These are phyloP conservation scores for Spodoptera litura DNA, from an alignment of 1,140 invertebrate genomes.

Conservation along the genomic window DNA sequence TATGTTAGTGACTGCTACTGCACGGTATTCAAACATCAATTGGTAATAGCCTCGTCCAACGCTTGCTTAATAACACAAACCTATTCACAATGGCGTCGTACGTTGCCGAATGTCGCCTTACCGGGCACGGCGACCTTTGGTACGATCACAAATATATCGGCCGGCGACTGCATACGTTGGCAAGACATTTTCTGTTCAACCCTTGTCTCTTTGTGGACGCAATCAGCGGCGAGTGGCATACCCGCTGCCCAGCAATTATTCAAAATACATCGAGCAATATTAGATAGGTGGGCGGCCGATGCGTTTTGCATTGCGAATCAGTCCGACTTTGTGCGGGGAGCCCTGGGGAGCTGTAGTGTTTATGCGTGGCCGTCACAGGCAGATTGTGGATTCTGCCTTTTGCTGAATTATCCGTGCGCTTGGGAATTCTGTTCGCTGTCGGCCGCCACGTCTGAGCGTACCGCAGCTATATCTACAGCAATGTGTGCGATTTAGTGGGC, in stretches of 20 bases:
- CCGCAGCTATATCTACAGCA: slow-evolving; percentile 9
- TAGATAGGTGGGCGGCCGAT: slow-evolving; percentile 81
- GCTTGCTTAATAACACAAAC: slow-evolving; percentile 2
- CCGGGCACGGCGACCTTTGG: slow-evolving; percentile 1
- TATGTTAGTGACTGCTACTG: too few relatives aligned
- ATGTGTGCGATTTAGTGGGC: slow-evolving; percentile 18
- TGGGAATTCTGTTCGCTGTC: slow-evolving; percentile 45
- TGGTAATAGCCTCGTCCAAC: neutral
- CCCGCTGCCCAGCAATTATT: slow-evolving; percentile 77
- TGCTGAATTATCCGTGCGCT: slow-evolving; percentile 68
- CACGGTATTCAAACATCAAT: neutral
- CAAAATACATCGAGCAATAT: slow-evolving; percentile 85
- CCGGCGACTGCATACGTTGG: slow-evolving; percentile 59
- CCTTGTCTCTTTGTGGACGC: slow-evolving; percentile 76
- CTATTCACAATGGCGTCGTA: slow-evolving; percentile 3
- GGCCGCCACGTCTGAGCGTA: slow-evolving; percentile 30
- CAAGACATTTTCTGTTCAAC: slow-evolving; percentile 79
- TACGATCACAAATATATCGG: neutral
- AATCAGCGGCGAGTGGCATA: slow-evolving; percentile 71
- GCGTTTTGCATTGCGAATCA: slow-evolving; percentile 84
- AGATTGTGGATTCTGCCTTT: slow-evolving; percentile 76
- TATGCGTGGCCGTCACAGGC: slow-evolving; percentile 72
- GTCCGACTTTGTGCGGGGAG: slow-evolving; percentile 74
- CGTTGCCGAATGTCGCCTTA: slow-evolving; percentile 9
- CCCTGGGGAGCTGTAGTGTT: slow-evolving; percentile 75